Percentiles rank a stretch among this genome's conserved stretches.
Evolutionary conservation across 2,888 invertebrate species (phyloP).

Genomic region (Lepidochrysops patricia): DNA sequence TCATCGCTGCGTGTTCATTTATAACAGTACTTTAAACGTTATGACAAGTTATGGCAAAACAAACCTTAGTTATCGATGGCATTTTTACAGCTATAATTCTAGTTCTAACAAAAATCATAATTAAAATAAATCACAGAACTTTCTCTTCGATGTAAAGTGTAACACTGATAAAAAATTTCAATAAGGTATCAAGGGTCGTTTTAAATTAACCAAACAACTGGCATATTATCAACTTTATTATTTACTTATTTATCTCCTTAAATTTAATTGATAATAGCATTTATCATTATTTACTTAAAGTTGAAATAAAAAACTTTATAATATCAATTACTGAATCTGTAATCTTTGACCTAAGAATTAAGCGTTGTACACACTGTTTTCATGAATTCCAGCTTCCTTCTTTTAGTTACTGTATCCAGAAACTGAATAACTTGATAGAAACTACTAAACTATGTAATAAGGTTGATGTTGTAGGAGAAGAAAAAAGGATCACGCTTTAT

Average conservation of each 20-base stretch:
- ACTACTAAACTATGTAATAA: too few relatives aligned
- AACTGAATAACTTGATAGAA: too few relatives aligned
- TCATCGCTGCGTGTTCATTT: background rate
- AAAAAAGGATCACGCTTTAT: too few relatives aligned
- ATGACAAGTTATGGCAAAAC: constrained; percentile 31
- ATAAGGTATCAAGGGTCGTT: background rate
- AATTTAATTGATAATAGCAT: constrained; percentile 21
- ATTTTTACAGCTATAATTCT: constrained; percentile 59
- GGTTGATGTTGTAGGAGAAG: too few relatives aligned
- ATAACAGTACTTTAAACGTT: constrained; percentile 11
- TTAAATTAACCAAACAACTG: constrained; percentile 5
- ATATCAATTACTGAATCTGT: constrained; percentile 6
- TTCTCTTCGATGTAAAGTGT: background rate
- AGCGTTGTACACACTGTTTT: background rate
- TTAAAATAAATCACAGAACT: constrained; percentile 1
- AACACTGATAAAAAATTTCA: constrained; percentile 3
- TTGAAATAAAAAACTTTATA: constrained; percentile 17
- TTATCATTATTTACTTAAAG: constrained; percentile 17
- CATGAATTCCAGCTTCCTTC: background rate
- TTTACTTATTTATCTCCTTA: constrained; percentile 39
- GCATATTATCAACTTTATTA: constrained; percentile 31
- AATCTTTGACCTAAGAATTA: constrained; percentile 25
- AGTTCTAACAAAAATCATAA: constrained; percentile 52
- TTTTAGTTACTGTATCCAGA: background rate
- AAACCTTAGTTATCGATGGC: constrained; percentile 53